phyloP scores from a whole-genome alignment of 2,113 vertebrate species.

The Astur gentilis region DNA sequence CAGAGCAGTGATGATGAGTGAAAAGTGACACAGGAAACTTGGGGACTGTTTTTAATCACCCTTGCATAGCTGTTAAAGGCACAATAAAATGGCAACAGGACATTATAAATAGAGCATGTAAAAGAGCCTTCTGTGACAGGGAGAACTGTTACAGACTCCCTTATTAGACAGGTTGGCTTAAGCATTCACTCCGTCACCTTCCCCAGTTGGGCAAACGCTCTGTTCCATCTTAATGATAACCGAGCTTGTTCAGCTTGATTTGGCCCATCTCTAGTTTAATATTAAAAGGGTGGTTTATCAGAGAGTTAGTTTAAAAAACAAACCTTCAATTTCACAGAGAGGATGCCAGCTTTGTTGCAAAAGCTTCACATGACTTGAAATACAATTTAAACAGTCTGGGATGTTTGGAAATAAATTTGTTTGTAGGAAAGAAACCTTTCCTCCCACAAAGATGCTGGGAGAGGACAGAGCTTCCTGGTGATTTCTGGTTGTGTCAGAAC shows the following conservation, averaged over 20 bases:
- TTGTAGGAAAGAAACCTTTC: neutral
- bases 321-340: neutral
- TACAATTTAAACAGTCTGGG: neutral
- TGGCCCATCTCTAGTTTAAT: neutral
- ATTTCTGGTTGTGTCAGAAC: neutral
- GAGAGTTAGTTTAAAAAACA: neutral
- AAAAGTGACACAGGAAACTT: conserved; percentile 58
- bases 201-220: neutral
- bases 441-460: neutral
- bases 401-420: neutral
- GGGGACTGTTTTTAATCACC: conserved; percentile 57
- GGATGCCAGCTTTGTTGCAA: neutral
- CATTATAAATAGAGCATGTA: conserved; percentile 57
- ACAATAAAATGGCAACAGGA: conserved; percentile 52
- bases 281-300: neutral
- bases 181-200: neutral
- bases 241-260: neutral
- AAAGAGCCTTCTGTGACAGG: conserved; percentile 36
- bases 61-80: conserved; percentile 34
- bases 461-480: neutral
- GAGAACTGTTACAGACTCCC: neutral
- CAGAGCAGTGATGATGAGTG: conserved; percentile 35
- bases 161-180: conserved; percentile 33
- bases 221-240: neutral
- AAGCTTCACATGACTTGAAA: neutral